Percentiles rank a stretch among this genome's conserved stretches.
Conservation (phyloP, 2,113 vertebrate species). For the Mobula hypostoma region DNA sequence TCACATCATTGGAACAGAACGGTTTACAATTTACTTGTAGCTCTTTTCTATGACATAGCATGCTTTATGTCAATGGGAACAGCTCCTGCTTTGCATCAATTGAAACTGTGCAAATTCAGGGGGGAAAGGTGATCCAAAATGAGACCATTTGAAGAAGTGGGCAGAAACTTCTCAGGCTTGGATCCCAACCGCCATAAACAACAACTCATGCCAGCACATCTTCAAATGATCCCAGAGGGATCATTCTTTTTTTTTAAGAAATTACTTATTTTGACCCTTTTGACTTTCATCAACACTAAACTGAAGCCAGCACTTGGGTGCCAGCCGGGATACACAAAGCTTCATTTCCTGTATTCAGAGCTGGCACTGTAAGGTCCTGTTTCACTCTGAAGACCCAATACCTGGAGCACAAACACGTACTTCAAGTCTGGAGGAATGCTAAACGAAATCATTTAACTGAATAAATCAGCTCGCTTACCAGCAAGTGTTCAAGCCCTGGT, state of each 20-base stretch:
- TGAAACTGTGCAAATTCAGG: background rate
- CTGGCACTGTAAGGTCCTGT: background rate
- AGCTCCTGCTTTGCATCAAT: background rate
- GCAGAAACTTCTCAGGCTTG: background rate
- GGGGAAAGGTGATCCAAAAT: background rate
- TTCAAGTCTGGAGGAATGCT: background rate
- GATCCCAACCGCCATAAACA: background rate
- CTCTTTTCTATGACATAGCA: background rate
- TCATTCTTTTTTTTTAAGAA: background rate
- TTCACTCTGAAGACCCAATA: background rate
- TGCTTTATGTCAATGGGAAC: background rate
- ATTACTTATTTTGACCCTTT: too few relatives aligned
- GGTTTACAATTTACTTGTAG: background rate
- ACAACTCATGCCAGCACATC: background rate
- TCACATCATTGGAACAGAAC: background rate
- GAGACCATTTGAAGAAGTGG: background rate
- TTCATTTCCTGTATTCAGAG: background rate
- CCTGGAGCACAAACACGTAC: conserved; percentile 5
- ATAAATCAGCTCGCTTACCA: background rate
- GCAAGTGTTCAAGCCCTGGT: background rate
- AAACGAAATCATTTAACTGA: background rate
- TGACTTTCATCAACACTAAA: background rate
- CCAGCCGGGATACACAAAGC: background rate
- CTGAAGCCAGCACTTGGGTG: background rate
- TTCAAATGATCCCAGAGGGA: background rate